A percentile compares a stretch with the other conserved stretches of the same genome.
Evolutionary conservation across 1,140 invertebrate genomes (phyloP).

Genomic region (Bombus breviceps): DNA sequence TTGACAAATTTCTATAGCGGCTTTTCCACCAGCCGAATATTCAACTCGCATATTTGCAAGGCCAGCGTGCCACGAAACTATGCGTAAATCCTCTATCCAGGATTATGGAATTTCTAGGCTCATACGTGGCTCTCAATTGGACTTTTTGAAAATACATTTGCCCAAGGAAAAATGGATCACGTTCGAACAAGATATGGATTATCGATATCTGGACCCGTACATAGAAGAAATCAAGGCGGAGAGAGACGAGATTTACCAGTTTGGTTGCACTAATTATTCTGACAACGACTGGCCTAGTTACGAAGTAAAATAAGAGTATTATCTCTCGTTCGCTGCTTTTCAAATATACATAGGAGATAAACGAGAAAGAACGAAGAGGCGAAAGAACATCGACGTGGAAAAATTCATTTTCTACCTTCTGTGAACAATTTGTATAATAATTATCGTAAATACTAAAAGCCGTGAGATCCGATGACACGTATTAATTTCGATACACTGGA

Average conservation of each 20-base stretch:
- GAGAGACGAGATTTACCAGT: constrained; percentile 54
- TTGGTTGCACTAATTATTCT: constrained; percentile 54
- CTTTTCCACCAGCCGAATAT: constrained; percentile 1
- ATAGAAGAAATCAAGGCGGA: constrained; percentile 52
- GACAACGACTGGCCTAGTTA: constrained; percentile 21
- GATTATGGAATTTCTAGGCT: constrained; percentile 47
- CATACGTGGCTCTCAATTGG: constrained; percentile 52
- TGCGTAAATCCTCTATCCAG: neutral
- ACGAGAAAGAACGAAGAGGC: neutral
- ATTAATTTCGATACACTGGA: too few relatives aligned
- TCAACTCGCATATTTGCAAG: neutral
- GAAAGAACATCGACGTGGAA: too few relatives aligned
- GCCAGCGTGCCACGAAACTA: neutral
- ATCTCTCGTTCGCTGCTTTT: too few relatives aligned
- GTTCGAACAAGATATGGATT: constrained; percentile 58
- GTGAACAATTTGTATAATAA: too few relatives aligned
- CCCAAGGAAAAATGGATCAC: constrained; percentile 65
- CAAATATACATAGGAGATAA: neutral
- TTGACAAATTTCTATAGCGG: constrained; percentile 4
- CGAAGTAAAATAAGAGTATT: constrained; percentile 15
- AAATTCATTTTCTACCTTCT: too few relatives aligned
- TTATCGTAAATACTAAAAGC: too few relatives aligned
- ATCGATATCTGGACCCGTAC: constrained; percentile 54
- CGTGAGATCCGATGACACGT: too few relatives aligned
- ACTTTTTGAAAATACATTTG: constrained; percentile 46